Evolutionary conservation across 2,113 vertebrate genomes (phyloP).

Genomic region (Peromyscus polionotus): DNA sequence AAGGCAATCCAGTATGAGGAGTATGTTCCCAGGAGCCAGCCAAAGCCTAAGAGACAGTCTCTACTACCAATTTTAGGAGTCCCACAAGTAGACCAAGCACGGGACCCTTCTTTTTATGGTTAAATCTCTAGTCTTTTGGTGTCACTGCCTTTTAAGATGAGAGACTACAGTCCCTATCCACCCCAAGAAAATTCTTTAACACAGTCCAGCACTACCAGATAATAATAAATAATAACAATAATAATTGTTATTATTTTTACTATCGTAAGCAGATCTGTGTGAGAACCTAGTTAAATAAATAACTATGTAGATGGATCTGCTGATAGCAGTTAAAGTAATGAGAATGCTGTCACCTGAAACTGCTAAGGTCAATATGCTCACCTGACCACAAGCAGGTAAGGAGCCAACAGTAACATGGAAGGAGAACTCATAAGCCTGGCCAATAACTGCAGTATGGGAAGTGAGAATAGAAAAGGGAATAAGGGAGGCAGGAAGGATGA

Average conservation of each 20-base stretch:
- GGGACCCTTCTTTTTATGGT: not conserved
- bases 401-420: not conserved
- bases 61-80: not conserved
- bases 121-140: constrained; percentile 25
- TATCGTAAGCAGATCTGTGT: not conserved
- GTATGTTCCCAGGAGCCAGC: not conserved
- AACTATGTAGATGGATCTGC: not conserved
- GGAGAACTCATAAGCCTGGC: not conserved
- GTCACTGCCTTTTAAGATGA: not conserved
- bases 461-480: not conserved
- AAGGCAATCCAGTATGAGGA: not conserved
- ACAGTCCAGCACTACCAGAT: not conserved
- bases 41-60: not conserved
- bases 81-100: not conserved
- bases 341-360: constrained; percentile 12
- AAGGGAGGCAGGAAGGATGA: not conserved
- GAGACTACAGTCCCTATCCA: not conserved
- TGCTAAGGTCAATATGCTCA: constrained; percentile 6
- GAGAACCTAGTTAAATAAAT: constrained; percentile 7
- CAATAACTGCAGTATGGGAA: not conserved
- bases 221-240: not conserved
- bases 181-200: not conserved
- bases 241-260: not conserved
- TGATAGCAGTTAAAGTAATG: not conserved
- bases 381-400: not conserved